Percentiles rank a stretch among this genome's conserved stretches.
phyloP scores from a whole-genome alignment of 1,140 invertebrate species.

The Neotoxoptera formosana region DNA sequence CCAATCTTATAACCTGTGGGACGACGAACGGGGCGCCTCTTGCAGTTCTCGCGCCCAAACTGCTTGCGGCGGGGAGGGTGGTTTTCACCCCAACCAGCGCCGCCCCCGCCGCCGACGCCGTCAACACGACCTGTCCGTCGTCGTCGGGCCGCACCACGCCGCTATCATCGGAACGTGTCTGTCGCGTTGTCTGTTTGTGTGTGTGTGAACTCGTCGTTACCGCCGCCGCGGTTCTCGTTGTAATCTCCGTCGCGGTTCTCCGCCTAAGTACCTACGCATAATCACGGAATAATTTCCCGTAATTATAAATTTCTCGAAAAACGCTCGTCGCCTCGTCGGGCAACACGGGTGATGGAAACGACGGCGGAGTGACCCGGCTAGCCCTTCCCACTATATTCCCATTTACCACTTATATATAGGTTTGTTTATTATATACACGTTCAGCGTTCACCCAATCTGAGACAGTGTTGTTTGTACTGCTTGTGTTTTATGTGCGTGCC shows the following conservation, averaged over 20 bases:
- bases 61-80: not conserved
- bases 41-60: not conserved
- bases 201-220: not conserved
- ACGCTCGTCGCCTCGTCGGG: not conserved
- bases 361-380: not conserved
- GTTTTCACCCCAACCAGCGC: not conserved
- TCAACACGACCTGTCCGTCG: not conserved
- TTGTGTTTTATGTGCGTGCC: not conserved
- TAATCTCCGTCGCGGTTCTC: not conserved
- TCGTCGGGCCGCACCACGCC: not conserved
- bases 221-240: not conserved
- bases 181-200: not conserved
- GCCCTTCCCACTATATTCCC: no score
- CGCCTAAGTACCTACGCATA: not conserved
- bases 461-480: not conserved
- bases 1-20: not conserved
- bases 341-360: not conserved
- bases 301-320: slow-evolving; percentile 10
- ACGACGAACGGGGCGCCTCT: not conserved
- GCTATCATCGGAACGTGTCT: not conserved
- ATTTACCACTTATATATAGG: not conserved
- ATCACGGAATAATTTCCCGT: not conserved
- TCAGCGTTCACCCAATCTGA: not conserved
- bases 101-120: not conserved
- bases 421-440: not conserved